Evolutionary conservation across 2,888 invertebrate genomes (phyloP).

Genomic region (Hesperia comma): DNA sequence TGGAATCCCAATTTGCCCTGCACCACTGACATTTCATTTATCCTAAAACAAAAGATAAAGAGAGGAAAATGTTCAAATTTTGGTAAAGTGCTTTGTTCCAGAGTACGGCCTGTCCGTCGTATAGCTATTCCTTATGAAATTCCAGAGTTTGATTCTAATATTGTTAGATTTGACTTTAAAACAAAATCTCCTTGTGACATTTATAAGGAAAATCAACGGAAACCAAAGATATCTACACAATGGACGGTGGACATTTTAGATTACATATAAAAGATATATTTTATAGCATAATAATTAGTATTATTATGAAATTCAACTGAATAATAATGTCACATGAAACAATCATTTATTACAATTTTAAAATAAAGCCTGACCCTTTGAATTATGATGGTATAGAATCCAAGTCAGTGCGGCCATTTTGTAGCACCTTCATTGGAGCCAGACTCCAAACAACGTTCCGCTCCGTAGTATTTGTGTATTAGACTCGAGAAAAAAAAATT

Average conservation of each 20-base stretch:
- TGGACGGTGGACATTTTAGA: slow-evolving; percentile 12
- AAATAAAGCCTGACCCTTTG: too few relatives aligned
- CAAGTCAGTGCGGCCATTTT: too few relatives aligned
- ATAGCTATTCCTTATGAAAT: slow-evolving; percentile 9
- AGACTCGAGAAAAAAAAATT: too few relatives aligned
- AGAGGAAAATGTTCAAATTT: slow-evolving; percentile 18
- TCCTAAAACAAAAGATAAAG: slow-evolving; percentile 14
- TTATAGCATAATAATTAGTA: too few relatives aligned
- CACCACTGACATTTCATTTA: slow-evolving; percentile 18
- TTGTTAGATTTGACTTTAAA: slow-evolving; percentile 28
- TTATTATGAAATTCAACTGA: too few relatives aligned
- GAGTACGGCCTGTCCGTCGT: not conserved
- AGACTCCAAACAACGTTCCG: too few relatives aligned
- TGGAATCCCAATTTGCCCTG: slow-evolving; percentile 22
- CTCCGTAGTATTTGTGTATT: too few relatives aligned
- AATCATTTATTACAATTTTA: too few relatives aligned
- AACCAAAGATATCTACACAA: slow-evolving; percentile 24
- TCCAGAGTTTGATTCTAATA: slow-evolving; percentile 10
- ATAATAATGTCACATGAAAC: too few relatives aligned
- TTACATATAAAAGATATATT: not conserved
- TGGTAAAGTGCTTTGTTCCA: slow-evolving; percentile 30
- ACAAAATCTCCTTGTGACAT: slow-evolving; percentile 29
- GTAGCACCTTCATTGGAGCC: too few relatives aligned
- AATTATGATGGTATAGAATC: too few relatives aligned
- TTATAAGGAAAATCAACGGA: slow-evolving; percentile 16